Evolutionary conservation across 2,888 invertebrate species (phyloP).

Genomic region (Sarcophaga subvicina): DNA sequence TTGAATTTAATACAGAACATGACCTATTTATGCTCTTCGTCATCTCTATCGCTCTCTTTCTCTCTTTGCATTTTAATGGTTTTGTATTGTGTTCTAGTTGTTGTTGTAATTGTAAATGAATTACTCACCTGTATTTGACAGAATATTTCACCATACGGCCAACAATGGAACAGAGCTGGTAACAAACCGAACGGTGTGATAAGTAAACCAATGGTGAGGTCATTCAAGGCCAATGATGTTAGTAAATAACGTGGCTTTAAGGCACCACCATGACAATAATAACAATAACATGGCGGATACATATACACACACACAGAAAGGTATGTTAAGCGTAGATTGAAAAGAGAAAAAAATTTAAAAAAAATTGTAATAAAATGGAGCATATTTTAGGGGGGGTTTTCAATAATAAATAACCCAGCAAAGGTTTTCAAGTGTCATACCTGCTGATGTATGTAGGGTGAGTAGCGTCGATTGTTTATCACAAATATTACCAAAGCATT

Average conservation of each 20-base stretch:
- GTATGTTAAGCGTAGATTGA: neutral
- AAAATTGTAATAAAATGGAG: neutral
- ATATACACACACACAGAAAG: neutral
- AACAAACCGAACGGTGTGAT: constrained; percentile 93
- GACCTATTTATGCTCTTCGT: neutral
- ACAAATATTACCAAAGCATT: constrained; percentile 92
- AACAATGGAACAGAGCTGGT: constrained; percentile 92
- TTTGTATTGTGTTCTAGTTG: neutral
- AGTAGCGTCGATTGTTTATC: constrained; percentile 91
- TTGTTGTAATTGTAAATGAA: neutral
- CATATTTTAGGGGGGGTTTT: too few relatives aligned
- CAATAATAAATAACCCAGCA: neutral
- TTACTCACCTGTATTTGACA: constrained; percentile 93
- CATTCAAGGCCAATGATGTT: constrained; percentile 93
- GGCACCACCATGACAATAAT: constrained; percentile 44
- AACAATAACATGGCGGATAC: neutral
- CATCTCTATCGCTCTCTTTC: neutral
- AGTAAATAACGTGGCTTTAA: constrained; percentile 92
- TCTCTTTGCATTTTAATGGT: neutral
- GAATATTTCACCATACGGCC: constrained; percentile 95
- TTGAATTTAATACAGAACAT: neutral
- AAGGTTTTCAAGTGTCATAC: constrained; percentile 80
- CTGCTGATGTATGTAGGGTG: constrained; percentile 94
- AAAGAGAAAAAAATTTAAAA: constrained; percentile 17
- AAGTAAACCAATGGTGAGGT: constrained; percentile 92